Base-by-base conservation (phyloP, 2,113 vertebrate species). In the Strigops habroptila region DNA sequence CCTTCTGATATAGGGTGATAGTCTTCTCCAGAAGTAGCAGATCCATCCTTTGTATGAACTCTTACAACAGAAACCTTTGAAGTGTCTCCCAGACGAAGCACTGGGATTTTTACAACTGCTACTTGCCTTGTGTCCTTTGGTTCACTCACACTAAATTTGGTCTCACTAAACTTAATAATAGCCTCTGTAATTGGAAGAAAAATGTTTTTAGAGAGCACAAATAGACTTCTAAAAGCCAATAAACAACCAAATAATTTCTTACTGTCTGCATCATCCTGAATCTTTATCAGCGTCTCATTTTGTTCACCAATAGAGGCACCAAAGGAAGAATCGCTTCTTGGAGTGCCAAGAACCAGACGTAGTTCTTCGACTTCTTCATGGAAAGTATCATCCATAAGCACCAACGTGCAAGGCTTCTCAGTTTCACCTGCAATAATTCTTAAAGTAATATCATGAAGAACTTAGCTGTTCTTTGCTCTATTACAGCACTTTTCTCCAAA, bases 11-110 rank as follows among this genome's bases (percentile, higher is more conserved):
- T 93, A 6, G 99, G 99, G 64, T 98, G 97, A 95, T 99, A 99
- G 96, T 99, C 99, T 93, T 99, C 98, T 94, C 99, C 99, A 13
- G 99, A 99, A 69, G 97, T 92, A 17, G 99, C 99, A 1, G 99
- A 99, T 52, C 99, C 99, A 12, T 99, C 99, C 92, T 99, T 99
- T 90, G 99, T 99, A 97, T 99, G 99, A 69, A 99, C 98, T 39
- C 99, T 98, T 30, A 99, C 99, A 9, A 99, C 68, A 19, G 99
- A 99, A 94, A 99, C 98, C 95, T 98, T 99, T 3, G 99, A 99
- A 49, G 98, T 97, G 91, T 99, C 99, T 79, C 99, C 99, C 86
- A 98, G 95, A 81, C 99, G 98, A 67, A 98, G 96, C 88, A 99
- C 98, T 17, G 99, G 98, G 75, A 99, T 98, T 97, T 95, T 98